Percentiles rank a stretch among this genome's conserved stretches.
Conservation (phyloP, 2,888 invertebrate species). For the Acanthosoma haemorrhoidale region DNA sequence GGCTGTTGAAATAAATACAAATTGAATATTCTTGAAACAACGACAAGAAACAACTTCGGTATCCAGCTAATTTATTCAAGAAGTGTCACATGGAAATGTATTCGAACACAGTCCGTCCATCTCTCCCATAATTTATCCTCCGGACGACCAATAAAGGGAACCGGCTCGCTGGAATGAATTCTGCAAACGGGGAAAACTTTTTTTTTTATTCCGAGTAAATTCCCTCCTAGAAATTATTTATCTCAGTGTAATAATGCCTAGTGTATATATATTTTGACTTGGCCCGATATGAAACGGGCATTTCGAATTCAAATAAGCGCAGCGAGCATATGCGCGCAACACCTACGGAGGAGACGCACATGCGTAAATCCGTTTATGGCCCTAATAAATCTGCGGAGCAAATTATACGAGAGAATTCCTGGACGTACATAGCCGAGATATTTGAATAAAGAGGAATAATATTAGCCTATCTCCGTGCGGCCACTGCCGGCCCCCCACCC, state of each 20-base stretch:
- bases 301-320: neutral
- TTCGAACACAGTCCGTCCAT: neutral
- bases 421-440: neutral
- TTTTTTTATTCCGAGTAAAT: no score
- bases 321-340: neutral
- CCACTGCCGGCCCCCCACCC: no score
- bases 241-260: neutral
- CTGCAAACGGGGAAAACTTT: neutral
- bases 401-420: constrained; percentile 4
- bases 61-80: no score
- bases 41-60: no score
- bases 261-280: constrained; percentile 2
- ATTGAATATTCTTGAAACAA: no score
- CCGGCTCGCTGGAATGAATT: neutral
- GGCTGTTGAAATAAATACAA: no score
- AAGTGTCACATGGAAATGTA: no score
- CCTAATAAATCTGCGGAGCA: neutral
- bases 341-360: neutral
- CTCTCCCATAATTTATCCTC: neutral
- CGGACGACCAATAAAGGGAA: neutral
- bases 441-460: constrained; percentile 1
- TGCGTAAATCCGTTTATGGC: constrained; percentile 1
- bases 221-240: neutral
- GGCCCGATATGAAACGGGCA: neutral
- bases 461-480: neutral